Percentiles rank a stretch among this genome's conserved stretches.
phyloP scores from a whole-genome alignment of 2,797 vertebrate genomes.

The Anguilla pacifica region DNA sequence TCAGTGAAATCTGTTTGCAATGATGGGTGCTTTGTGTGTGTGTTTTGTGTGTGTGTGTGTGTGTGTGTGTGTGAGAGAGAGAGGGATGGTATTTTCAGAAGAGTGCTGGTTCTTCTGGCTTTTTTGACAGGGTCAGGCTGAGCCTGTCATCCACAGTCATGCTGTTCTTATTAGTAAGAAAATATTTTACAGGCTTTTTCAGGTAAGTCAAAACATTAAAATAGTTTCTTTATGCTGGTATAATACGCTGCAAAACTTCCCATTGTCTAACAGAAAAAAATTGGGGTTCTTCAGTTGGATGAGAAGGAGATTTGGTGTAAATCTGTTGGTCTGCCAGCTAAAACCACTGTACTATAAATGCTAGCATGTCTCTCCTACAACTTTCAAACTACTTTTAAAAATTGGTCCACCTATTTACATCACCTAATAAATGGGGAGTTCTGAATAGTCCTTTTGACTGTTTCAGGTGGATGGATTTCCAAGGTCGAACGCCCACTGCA shows the following conservation, averaged over 20 bases:
- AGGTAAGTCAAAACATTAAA: background rate
- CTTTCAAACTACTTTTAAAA: background rate
- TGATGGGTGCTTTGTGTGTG: background rate
- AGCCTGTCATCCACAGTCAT: background rate
- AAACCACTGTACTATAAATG: background rate
- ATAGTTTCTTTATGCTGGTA: background rate
- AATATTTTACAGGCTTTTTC: background rate
- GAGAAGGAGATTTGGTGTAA: background rate
- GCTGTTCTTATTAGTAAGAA: background rate
- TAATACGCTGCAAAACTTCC: background rate
- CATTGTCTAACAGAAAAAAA: background rate
- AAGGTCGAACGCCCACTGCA: background rate
- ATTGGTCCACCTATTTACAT: background rate
- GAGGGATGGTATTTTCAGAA: constrained; percentile 21
- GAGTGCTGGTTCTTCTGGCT: background rate
- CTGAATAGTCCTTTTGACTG: background rate
- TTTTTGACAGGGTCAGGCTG: constrained; percentile 16
- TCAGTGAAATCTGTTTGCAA: background rate
- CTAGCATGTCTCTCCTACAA: background rate
- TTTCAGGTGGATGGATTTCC: background rate
- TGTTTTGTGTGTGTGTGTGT: background rate
- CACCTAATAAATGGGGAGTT: background rate
- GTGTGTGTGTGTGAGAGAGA: background rate
- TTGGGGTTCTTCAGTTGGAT: background rate
- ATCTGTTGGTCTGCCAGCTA: background rate